phyloP scores from a whole-genome alignment of 2,888 invertebrate genomes.

The Atethmia centrago region DNA sequence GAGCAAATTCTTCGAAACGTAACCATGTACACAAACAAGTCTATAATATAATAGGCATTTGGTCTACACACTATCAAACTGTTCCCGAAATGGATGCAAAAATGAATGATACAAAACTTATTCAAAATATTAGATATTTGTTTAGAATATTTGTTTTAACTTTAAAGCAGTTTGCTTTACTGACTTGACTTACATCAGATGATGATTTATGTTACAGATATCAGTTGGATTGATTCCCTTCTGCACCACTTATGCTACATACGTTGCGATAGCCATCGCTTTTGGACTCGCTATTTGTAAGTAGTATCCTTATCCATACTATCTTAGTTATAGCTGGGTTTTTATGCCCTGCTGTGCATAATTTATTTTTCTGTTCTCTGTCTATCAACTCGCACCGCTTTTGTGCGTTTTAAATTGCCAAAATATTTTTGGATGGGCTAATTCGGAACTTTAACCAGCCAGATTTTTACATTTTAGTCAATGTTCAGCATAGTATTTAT shows the following conservation, averaged over 20 bases:
- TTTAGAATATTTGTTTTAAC: no score
- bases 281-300: conserved; percentile 98
- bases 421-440: background rate
- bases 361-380: background rate
- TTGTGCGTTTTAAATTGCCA: background rate
- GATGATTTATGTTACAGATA: conserved; percentile 75
- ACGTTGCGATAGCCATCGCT: conserved; percentile 95
- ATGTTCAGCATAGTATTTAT: background rate
- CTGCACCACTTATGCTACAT: conserved; percentile 94
- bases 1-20: background rate
- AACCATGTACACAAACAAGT: no score
- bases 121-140: background rate
- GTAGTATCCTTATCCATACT: conserved; percentile 68
- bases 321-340: background rate
- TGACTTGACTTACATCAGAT: background rate
- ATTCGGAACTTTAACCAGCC: background rate
- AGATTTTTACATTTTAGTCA: background rate
- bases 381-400: background rate
- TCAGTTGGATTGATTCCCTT: conserved; percentile 96
- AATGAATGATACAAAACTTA: background rate
- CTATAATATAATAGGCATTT: no score
- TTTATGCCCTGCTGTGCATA: background rate
- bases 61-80: background rate
- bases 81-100: background rate
- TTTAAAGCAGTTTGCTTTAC: background rate